phyloP scores from a whole-genome alignment of 2,888 invertebrate genomes.

The Atrina japonica region DNA sequence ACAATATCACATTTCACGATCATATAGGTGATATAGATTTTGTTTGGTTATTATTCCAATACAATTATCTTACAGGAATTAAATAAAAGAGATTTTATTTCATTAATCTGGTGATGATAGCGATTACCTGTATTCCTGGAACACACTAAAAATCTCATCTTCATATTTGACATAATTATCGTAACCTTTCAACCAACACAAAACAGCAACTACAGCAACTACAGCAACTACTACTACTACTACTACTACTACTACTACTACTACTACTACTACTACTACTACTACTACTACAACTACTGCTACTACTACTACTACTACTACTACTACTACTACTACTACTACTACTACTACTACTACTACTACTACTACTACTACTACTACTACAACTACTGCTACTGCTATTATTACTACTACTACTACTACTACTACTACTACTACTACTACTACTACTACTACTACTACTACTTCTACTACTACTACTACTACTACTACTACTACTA shows the following conservation, averaged over 20 bases:
- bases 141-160: no score
- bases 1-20: no score
- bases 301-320: slow-evolving; percentile 4
- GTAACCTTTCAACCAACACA: no score
- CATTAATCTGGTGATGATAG: no score
- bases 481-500: slow-evolving; percentile 13
- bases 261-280: slow-evolving; percentile 1
- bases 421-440: slow-evolving; percentile 34
- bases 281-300: not conserved
- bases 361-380: slow-evolving; percentile 4
- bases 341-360: slow-evolving; percentile 1
- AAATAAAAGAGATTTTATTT: no score
- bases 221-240: not conserved
- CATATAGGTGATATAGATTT: no score
- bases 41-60: no score
- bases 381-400: not conserved
- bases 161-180: no score
- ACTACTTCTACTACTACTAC: slow-evolving; percentile 22
- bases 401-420: slow-evolving; percentile 31
- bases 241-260: slow-evolving; percentile 1
- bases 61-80: no score
- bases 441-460: slow-evolving; percentile 27
- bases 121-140: no score
- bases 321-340: slow-evolving; percentile 2
- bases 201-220: not conserved